These are phyloP conservation scores for Uropsilus gracilis DNA, from an alignment of 2,113 vertebrate species.

Conservation along the genomic window DNA sequence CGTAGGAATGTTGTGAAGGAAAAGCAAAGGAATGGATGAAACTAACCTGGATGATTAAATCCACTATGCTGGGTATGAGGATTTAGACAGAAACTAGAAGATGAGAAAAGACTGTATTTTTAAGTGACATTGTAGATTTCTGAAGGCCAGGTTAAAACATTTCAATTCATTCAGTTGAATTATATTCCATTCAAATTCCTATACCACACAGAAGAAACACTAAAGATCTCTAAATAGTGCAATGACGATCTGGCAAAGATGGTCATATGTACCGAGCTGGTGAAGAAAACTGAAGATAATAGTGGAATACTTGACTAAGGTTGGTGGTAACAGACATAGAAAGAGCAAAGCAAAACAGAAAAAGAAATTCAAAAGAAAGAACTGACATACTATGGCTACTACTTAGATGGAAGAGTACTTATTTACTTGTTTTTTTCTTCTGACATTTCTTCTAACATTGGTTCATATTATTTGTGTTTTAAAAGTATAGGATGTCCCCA, in stretches of 20 bases:
- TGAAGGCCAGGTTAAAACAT: slow-evolving; percentile 8
- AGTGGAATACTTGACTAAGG: not conserved
- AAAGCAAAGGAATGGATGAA: slow-evolving; percentile 31
- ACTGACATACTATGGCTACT: not conserved
- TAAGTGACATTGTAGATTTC: not conserved
- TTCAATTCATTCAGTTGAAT: not conserved
- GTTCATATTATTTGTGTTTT: no score
- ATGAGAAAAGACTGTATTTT: not conserved
- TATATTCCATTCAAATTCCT: not conserved
- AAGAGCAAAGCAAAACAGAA: slow-evolving; percentile 15
- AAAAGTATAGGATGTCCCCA: no score
- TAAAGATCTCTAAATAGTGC: slow-evolving; percentile 24
- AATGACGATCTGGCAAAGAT: not conserved
- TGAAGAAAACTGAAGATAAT: not conserved
- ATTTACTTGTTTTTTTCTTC: no score
- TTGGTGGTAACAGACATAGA: not conserved
- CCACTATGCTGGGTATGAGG: not conserved
- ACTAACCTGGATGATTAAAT: not conserved
- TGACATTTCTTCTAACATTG: no score
- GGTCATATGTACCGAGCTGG: not conserved
- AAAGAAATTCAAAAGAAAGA: slow-evolving; percentile 26
- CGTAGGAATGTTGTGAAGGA: not conserved
- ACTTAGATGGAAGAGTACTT: not conserved
- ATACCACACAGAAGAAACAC: not conserved
- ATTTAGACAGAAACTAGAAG: not conserved